Percentiles rank a stretch among this genome's conserved stretches.
These are phyloP conservation scores for Xestia sexstrigata DNA, from an alignment of 2,888 invertebrate species.

Conservation along the genomic window DNA sequence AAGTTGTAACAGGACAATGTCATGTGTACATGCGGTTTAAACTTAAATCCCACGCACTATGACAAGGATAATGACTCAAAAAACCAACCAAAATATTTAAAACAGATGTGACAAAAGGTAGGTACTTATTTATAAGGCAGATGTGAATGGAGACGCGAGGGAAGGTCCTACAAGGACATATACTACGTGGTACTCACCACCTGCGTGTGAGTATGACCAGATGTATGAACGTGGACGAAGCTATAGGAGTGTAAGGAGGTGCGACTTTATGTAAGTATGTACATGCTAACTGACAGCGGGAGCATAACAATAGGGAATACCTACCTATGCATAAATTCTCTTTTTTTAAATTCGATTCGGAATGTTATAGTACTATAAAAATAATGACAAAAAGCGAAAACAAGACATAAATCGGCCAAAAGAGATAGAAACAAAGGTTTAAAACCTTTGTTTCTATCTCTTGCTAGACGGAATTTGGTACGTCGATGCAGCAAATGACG, in stretches of 20 bases:
- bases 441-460: too few relatives aligned
- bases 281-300: too few relatives aligned
- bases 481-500: too few relatives aligned
- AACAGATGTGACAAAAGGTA: conserved; percentile 9
- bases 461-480: too few relatives aligned
- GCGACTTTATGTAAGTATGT: not conserved
- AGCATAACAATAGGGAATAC: too few relatives aligned
- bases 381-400: too few relatives aligned
- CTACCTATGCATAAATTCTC: too few relatives aligned
- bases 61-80: conserved; percentile 1
- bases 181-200: not conserved
- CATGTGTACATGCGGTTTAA: not conserved
- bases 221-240: not conserved
- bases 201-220: not conserved
- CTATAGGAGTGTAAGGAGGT: not conserved
- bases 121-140: not conserved
- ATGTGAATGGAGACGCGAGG: not conserved
- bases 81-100: conserved; percentile 5
- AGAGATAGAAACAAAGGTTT: too few relatives aligned
- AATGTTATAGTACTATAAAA: too few relatives aligned
- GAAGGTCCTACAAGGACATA: not conserved
- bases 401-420: too few relatives aligned
- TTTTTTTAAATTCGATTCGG: too few relatives aligned
- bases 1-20: not conserved
- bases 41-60: not conserved